Evolutionary conservation across 1,140 invertebrate genomes (phyloP).

Genomic region (Cylas formicarius): DNA sequence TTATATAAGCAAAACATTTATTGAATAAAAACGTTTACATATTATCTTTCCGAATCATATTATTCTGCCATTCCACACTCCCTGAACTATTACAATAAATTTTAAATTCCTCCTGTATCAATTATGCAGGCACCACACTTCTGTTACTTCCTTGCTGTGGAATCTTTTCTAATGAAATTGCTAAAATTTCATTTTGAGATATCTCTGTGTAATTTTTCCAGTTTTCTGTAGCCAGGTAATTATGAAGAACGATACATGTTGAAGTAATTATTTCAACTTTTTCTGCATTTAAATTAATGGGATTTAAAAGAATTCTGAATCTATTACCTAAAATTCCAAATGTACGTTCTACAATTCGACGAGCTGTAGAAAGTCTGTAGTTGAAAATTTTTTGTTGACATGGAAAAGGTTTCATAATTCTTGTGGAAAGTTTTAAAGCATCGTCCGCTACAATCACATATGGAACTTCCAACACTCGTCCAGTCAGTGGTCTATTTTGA

Average conservation of each 20-base stretch:
- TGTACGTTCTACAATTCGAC: conserved; percentile 39
- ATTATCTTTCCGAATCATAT: conserved; percentile 4
- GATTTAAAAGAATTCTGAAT: conserved; percentile 14
- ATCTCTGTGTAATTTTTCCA: conserved; percentile 8
- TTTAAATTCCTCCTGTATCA: conserved; percentile 9
- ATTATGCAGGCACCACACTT: neutral
- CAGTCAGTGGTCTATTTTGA: conserved; percentile 8
- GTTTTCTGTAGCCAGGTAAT: no score
- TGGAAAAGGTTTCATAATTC: conserved; percentile 44
- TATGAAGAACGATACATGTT: conserved; percentile 11
- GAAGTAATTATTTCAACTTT: conserved; percentile 13
- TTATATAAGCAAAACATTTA: no score
- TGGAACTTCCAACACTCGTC: conserved; percentile 9
- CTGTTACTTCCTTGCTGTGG: conserved; percentile 9
- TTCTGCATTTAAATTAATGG: conserved; percentile 8
- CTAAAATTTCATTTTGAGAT: neutral
- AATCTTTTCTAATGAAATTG: conserved; percentile 5
- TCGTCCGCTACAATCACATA: conserved; percentile 41
- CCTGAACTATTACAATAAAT: conserved; percentile 8
- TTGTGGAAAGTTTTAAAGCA: conserved; percentile 42
- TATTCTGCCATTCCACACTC: neutral
- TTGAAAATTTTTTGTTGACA: conserved; percentile 43
- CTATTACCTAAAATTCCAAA: conserved; percentile 41
- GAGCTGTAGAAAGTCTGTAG: conserved; percentile 40
- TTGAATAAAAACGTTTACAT: no score